Evolutionary conservation across 2,888 invertebrate genomes (phyloP).

Genomic region (Chirona hameri): DNA sequence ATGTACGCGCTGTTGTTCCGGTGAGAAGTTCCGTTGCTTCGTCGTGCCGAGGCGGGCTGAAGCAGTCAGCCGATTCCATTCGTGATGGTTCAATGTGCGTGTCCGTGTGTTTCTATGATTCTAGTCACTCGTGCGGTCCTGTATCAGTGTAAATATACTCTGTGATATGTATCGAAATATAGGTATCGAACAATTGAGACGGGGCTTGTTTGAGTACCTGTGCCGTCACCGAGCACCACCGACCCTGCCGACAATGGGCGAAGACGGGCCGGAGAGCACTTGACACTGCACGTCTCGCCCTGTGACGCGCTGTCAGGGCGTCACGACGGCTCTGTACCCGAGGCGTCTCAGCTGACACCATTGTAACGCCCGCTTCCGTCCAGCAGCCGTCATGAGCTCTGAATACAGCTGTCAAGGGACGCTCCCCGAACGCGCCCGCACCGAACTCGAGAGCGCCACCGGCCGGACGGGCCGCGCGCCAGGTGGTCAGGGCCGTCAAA

Average conservation of each 20-base stretch:
- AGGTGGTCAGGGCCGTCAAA: background rate
- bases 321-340: too few relatives aligned
- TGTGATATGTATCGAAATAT: conserved; percentile 27
- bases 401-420: too few relatives aligned
- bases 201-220: background rate
- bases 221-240: background rate
- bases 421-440: too few relatives aligned
- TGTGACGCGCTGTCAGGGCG: too few relatives aligned
- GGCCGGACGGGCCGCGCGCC: background rate
- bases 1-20: background rate
- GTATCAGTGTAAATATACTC: conserved; percentile 8
- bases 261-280: background rate
- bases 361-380: background rate
- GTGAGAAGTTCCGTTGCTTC: background rate
- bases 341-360: too few relatives aligned
- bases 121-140: conserved; percentile 1
- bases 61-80: background rate
- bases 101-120: background rate
- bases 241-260: background rate
- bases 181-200: background rate
- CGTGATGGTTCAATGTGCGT: background rate
- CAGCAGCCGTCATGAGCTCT: too few relatives aligned
- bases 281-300: background rate
- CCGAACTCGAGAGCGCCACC: too few relatives aligned
- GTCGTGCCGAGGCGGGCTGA: background rate